These are phyloP conservation scores for Menidia beryllina DNA, from an alignment of 2,113 vertebrate species.

Conservation along the genomic window DNA sequence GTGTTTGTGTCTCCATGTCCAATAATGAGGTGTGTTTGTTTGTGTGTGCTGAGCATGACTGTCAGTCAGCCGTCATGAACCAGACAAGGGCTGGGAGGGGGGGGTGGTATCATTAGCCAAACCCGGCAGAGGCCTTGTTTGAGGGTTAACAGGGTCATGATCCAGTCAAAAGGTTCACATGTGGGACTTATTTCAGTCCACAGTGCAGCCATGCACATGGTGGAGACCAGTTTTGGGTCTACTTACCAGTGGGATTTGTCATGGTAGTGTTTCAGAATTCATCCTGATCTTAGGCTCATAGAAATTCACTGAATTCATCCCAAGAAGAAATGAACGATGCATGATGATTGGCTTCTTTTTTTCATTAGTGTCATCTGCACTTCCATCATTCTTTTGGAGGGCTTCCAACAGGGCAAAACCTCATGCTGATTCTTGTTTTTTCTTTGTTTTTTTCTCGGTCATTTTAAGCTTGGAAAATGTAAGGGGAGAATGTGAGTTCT, in stretches of 20 bases:
- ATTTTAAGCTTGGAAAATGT: too few species aligned
- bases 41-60: slow-evolving; percentile 64
- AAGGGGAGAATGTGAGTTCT: too few species aligned
- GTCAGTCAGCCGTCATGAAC: slow-evolving; percentile 53
- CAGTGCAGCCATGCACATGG: slow-evolving; percentile 58
- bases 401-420: too few species aligned
- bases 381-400: too few species aligned
- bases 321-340: slow-evolving; percentile 17
- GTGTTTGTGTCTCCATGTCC: slow-evolving; percentile 51
- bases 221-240: slow-evolving; percentile 31
- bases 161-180: slow-evolving; percentile 80
- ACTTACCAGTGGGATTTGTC: slow-evolving; percentile 61
- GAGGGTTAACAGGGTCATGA: slow-evolving; percentile 84
- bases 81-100: slow-evolving; percentile 44
- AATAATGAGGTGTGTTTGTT: slow-evolving; percentile 64
- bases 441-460: too few species aligned
- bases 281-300: slow-evolving; percentile 34
- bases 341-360: not conserved
- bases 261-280: slow-evolving; percentile 64
- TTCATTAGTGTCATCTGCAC: not conserved
- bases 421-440: too few species aligned
- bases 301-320: slow-evolving; percentile 51
- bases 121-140: slow-evolving; percentile 69
- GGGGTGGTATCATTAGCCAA: slow-evolving; percentile 57
- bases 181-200: slow-evolving; percentile 83